These are phyloP conservation scores for Muscidifurax raptorellus DNA, from an alignment of 1,140 invertebrate species.

Conservation along the genomic window DNA sequence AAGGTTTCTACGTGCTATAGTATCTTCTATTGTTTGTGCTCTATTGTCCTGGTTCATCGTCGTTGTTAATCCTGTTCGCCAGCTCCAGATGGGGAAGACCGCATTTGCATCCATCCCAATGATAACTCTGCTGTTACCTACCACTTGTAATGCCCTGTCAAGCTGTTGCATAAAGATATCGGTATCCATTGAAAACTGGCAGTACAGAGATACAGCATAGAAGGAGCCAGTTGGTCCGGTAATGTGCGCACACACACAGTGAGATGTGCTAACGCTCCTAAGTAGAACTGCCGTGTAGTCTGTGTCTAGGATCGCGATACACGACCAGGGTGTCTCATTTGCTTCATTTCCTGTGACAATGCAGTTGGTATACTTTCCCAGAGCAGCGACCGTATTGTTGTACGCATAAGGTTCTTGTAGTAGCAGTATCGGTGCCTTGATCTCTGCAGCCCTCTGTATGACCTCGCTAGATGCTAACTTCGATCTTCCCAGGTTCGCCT, in stretches of 20 bases:
- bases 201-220: conserved; percentile 25
- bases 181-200: not conserved
- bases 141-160: conserved; percentile 53
- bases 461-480: not conserved
- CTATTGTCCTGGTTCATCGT: not conserved
- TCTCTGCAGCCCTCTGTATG: not conserved
- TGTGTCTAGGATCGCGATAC: not conserved
- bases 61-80: not conserved
- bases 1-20: not conserved
- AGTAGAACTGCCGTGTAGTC: not conserved
- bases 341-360: not conserved
- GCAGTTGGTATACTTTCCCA: not conserved
- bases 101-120: conserved; percentile 21
- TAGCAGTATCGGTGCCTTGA: not conserved
- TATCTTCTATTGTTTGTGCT: not conserved
- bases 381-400: not conserved
- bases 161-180: not conserved
- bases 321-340: not conserved
- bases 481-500: not conserved
- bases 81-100: not conserved
- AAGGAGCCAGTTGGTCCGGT: not conserved
- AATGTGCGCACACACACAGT: not conserved
- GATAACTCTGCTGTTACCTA: not conserved
- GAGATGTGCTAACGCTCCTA: not conserved
- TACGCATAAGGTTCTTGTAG: conserved; percentile 10